Evolutionary conservation across 2,797 vertebrate genomes (phyloP).

Genomic region (Sebastes paucispinis): DNA sequence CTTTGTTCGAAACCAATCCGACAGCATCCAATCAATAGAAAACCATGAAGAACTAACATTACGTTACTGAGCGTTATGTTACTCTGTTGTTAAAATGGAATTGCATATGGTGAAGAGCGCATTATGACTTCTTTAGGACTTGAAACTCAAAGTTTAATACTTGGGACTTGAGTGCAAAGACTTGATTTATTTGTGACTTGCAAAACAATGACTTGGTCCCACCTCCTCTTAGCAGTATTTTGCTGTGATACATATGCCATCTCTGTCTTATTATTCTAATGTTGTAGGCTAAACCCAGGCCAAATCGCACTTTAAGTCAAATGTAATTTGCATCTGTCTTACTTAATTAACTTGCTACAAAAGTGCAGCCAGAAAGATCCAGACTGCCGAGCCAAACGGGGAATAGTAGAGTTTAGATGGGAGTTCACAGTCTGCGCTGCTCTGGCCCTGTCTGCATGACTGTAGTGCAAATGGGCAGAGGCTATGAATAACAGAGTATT

Average conservation of each 20-base stretch:
- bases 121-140: not conserved
- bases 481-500: constrained; percentile 13
- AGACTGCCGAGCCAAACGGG: not conserved
- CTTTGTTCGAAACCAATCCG: not conserved
- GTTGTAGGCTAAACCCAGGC: not conserved
- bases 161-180: too few species aligned
- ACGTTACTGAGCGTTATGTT: not conserved
- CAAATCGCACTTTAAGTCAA: not conserved
- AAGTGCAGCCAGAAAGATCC: not conserved
- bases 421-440: not conserved
- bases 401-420: not conserved
- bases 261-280: not conserved
- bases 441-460: not conserved
- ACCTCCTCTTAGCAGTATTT: not conserved
- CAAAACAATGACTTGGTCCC: not conserved
- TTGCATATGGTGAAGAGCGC: not conserved
- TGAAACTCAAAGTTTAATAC: too few species aligned
- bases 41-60: not conserved
- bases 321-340: not conserved
- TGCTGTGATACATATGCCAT: not conserved
- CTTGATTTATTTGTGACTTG: not conserved
- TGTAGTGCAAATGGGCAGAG: constrained; percentile 12
- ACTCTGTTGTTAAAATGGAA: not conserved
- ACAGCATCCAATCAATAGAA: not conserved
- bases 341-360: not conserved